Evolutionary conservation across 2,888 invertebrate species (phyloP).

Genomic region (Eledone cirrhosa): DNA sequence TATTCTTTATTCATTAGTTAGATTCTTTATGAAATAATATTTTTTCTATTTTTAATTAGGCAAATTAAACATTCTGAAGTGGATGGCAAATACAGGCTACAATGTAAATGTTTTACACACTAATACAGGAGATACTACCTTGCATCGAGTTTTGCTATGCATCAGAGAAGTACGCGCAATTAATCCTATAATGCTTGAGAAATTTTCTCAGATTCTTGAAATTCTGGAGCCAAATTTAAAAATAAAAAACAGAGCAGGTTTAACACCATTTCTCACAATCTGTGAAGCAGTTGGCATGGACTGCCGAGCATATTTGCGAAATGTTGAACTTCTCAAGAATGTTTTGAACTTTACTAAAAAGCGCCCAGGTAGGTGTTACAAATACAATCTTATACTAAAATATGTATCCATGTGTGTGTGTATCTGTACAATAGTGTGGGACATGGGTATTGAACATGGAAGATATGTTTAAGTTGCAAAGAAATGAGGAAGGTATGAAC

Average conservation of each 20-base stretch:
- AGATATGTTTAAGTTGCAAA: too few relatives aligned
- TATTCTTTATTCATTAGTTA: too few relatives aligned
- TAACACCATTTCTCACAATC: conserved; percentile 5
- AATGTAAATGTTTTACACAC: conserved; percentile 5
- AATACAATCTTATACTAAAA: too few relatives aligned
- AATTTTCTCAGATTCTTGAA: conserved; percentile 14
- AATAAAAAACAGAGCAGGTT: conserved; percentile 16
- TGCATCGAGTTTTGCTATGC: conserved; percentile 19
- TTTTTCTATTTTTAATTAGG: not conserved
- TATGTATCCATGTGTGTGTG: too few relatives aligned
- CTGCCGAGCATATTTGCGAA: not conserved
- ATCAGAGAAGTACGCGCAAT: not conserved
- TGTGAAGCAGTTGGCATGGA: not conserved
- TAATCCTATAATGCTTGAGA: conserved; percentile 9
- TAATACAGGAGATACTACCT: conserved; percentile 21
- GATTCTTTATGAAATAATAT: not conserved
- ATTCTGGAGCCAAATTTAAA: conserved; percentile 1
- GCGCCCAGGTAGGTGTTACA: not conserved
- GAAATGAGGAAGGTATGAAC: too few relatives aligned
- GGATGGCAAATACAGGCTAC: not conserved
- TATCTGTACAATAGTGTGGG: too few relatives aligned
- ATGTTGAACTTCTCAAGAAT: not conserved
- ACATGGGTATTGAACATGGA: too few relatives aligned
- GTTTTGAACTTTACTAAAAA: conserved; percentile 18
- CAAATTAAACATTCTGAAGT: conserved; percentile 22